Evolutionary conservation across 2,113 vertebrate genomes (phyloP), one percentile per base, ranked within the genome.

Genomic region (Solea solea): DNA sequence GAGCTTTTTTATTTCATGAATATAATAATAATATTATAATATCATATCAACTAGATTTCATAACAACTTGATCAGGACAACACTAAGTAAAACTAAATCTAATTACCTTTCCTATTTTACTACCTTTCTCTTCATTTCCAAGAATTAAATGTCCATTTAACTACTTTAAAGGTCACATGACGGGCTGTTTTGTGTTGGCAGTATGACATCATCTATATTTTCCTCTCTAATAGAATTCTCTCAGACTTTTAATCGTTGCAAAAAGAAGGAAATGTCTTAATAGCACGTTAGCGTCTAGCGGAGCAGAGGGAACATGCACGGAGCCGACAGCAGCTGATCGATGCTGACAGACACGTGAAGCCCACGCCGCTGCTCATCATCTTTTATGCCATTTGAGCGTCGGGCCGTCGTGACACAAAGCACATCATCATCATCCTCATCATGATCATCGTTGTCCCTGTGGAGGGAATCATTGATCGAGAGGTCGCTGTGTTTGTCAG

Each of bases 331-430:
- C 57, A 52, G 80, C 64, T 67, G 78, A 90, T 90, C 56, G 77
- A 83, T 82, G 81, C 83, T 63, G 83, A 81, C 84, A 79, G 74
- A 2, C 65, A 65, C 64, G 81, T 88, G 76, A 84, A 70, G 78
- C 69, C 75, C 8, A 21, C 21, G 25, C 67, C 40, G 9, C 62
- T 76, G 86, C 89, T 83, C 76, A 83, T 89, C 88, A 89, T 83
- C 74, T 84, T 81, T 87, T 70, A 80, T 83, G 66, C 55, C 50
- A 12, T 84, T 73, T 84, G 51, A 85, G 78, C 75, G 72, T 49
- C 16, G 7, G 41, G 41, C 64, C 69, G 83, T 73, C 74, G 70
- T 55, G 76, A 71, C 70, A 66, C 60, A 66, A 75, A 81, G 60
- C 76, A 84, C 51, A 84, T 88, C 73, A 21, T 21, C 21, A 21